Percentiles rank a stretch among this genome's conserved stretches.
Conservation (phyloP, 2,888 invertebrate species). For the Callinectes sapidus region DNA sequence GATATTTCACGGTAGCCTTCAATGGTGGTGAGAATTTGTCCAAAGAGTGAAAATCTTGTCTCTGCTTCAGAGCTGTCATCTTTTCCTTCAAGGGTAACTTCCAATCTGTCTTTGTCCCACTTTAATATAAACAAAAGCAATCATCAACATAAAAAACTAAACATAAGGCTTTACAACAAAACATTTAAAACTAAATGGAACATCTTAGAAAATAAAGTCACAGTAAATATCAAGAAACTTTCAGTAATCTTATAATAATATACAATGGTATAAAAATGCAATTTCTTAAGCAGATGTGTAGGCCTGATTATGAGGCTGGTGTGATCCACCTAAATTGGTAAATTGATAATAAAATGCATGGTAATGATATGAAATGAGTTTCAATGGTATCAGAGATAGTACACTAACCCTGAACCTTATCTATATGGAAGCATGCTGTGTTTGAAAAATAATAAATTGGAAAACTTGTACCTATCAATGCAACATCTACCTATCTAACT, state of each 20-base stretch:
- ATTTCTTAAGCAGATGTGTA: too few relatives aligned
- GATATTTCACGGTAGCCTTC: conserved; percentile 68
- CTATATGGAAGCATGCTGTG: too few relatives aligned
- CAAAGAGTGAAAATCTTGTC: conserved; percentile 59
- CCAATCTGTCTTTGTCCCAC: conserved; percentile 69
- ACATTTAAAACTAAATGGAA: not conserved
- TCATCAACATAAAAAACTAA: not conserved
- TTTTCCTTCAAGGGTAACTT: conserved; percentile 63
- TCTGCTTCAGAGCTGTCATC: conserved; percentile 54
- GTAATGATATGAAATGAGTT: too few relatives aligned
- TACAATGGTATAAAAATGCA: not conserved
- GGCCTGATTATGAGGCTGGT: too few relatives aligned
- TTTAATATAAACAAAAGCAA: conserved; percentile 6
- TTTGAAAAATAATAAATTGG: too few relatives aligned
- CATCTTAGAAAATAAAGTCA: not conserved
- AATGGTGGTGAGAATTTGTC: conserved; percentile 64
- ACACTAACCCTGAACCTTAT: too few relatives aligned
- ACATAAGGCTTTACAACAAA: not conserved
- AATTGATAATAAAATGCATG: too few relatives aligned
- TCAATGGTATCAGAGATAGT: too few relatives aligned
- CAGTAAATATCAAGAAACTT: not conserved
- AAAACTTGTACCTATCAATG: too few relatives aligned
- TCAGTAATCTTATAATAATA: not conserved
- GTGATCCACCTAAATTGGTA: too few relatives aligned
- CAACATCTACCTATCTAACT: too few relatives aligned